phyloP scores from a whole-genome alignment of 2,113 vertebrate species.

The Phaethon lepturus region DNA sequence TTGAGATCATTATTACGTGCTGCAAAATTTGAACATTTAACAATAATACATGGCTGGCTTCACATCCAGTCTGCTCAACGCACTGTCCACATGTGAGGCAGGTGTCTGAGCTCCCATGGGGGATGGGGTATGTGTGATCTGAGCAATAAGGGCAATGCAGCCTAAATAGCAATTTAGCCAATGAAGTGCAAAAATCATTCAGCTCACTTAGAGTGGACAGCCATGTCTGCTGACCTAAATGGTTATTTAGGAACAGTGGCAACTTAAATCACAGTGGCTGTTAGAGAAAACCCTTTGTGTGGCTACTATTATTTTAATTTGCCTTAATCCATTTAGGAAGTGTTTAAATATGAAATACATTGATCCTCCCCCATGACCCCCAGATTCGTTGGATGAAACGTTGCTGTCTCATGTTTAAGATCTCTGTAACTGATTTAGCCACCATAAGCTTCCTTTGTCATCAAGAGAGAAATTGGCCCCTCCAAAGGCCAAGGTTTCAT shows the following conservation, averaged over 20 bases:
- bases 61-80: not conserved
- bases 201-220: not conserved
- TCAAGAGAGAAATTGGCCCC: not conserved
- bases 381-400: not conserved
- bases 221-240: not conserved
- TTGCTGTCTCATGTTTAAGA: not conserved
- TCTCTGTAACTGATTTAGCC: not conserved
- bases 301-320: not conserved
- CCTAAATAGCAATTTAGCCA: not conserved
- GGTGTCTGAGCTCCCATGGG: not conserved
- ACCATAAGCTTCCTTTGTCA: not conserved
- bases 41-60: not conserved
- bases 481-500: not conserved
- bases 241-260: not conserved
- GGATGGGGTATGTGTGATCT: not conserved
- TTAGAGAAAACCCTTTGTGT: not conserved
- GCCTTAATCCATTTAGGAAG: not conserved
- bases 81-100: not conserved
- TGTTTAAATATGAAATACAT: not conserved
- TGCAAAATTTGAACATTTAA: not conserved
- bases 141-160: not conserved
- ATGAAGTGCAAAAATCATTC: not conserved
- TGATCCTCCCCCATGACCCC: not conserved
- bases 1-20: not conserved
- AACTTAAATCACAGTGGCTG: not conserved